phyloP scores from a whole-genome alignment of 2,888 invertebrate species.

The Mycalesis mineus region DNA sequence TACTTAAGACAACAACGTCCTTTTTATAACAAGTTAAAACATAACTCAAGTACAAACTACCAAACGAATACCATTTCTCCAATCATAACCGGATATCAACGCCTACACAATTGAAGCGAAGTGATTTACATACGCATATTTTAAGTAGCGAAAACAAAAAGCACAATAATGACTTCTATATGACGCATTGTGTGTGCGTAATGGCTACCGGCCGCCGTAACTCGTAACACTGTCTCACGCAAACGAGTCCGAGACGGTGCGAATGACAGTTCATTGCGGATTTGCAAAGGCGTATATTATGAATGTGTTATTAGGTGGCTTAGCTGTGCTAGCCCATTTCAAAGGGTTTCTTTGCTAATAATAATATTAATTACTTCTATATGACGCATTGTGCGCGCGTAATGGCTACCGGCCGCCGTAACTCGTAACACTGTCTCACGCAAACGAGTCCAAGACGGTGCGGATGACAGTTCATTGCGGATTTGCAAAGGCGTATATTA shows the following conservation, averaged over 20 bases:
- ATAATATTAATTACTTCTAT: too few relatives aligned
- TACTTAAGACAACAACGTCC: too few relatives aligned
- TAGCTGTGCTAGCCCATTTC: neutral
- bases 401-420: constrained; percentile 48
- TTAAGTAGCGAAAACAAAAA: constrained; percentile 24
- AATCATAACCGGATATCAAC: neutral
- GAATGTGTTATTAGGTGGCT: neutral
- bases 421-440: constrained; percentile 39
- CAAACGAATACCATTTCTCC: neutral
- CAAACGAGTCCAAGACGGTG: neutral
- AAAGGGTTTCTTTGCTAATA: neutral
- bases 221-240: constrained; percentile 38
- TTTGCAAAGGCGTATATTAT: constrained; percentile 9
- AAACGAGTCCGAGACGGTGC: constrained; percentile 6
- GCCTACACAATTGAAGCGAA: constrained; percentile 1
- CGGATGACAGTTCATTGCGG: constrained; percentile 5
- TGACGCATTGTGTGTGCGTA: constrained; percentile 45
- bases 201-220: constrained; percentile 49
- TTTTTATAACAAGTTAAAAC: too few relatives aligned
- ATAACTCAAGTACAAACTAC: too few relatives aligned
- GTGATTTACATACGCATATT: constrained; percentile 20
- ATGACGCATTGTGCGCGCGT: constrained; percentile 16
- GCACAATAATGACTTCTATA: constrained; percentile 19
- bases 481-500: neutral
- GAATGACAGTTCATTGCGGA: constrained; percentile 12